Evolutionary conservation across 2,113 vertebrate species (phyloP).

Genomic region (Oryzias javanicus): DNA sequence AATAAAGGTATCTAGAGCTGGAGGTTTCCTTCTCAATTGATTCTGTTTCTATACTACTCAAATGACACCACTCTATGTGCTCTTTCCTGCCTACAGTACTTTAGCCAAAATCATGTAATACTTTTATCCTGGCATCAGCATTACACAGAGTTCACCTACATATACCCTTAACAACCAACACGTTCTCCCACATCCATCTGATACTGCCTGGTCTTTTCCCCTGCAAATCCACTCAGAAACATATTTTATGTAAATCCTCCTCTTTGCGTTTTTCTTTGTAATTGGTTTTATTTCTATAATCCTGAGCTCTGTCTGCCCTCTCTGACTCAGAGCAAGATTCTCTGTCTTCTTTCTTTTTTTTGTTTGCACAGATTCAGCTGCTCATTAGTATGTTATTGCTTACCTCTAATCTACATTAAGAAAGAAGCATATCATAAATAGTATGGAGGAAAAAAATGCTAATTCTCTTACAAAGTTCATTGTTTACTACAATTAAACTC

Average conservation of each 20-base stretch:
- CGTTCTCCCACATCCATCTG: conserved; percentile 50
- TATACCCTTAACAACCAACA: conserved; percentile 38
- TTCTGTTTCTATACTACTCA: conserved; percentile 25
- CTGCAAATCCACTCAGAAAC: conserved; percentile 40
- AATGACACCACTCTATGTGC: conserved; percentile 39
- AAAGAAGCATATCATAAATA: too few relatives aligned
- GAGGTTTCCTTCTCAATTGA: conserved; percentile 19
- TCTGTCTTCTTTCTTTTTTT: conserved; percentile 1
- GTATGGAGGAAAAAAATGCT: too few relatives aligned
- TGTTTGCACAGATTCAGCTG: background rate
- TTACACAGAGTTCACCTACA: conserved; percentile 41
- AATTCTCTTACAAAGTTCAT: too few relatives aligned
- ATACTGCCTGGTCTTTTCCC: conserved; percentile 33
- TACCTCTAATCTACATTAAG: too few relatives aligned
- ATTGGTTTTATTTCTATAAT: conserved; percentile 48
- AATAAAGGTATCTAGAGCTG: conserved; percentile 8
- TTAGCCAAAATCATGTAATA: conserved; percentile 49
- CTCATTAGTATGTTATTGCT: background rate
- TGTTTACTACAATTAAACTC: too few relatives aligned
- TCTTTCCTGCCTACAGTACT: conserved; percentile 37
- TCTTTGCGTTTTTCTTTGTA: conserved; percentile 8
- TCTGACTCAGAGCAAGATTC: background rate
- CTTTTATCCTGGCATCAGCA: conserved; percentile 54
- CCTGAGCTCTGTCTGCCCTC: conserved; percentile 24
- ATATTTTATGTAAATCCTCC: conserved; percentile 44